A percentile compares a stretch with the other conserved stretches of the same genome.
Evolutionary conservation across 2,888 invertebrate genomes (phyloP).

Genomic region (Torymus tubicola): DNA sequence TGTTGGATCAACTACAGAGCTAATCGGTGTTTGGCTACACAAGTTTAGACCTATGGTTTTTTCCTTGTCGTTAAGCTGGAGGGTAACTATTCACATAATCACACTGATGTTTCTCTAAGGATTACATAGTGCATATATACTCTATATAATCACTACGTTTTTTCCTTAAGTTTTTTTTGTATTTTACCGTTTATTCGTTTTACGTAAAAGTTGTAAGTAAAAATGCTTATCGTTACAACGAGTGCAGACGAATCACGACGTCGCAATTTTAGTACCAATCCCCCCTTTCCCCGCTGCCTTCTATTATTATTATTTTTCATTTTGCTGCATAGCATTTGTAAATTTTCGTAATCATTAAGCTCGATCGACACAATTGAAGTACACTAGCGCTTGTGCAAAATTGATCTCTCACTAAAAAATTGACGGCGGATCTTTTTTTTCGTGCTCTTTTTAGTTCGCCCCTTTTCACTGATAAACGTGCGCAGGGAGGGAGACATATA

Average conservation of each 20-base stretch:
- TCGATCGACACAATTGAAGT: conserved; percentile 54
- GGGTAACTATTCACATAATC: conserved; percentile 73
- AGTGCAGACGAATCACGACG: conserved; percentile 70
- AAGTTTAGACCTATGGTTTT: conserved; percentile 40
- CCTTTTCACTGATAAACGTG: conserved; percentile 1
- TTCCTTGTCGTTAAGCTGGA: conserved; percentile 42
- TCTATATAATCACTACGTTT: conserved; percentile 60
- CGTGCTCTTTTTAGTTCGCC: neutral
- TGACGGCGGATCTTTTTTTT: conserved; percentile 39
- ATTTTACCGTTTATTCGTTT: conserved; percentile 40
- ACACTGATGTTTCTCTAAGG: conserved; percentile 73
- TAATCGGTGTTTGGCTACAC: conserved; percentile 51
- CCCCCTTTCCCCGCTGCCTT: conserved; percentile 31
- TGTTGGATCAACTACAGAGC: conserved; percentile 19
- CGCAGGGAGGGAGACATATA: neutral
- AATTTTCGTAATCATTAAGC: conserved; percentile 55
- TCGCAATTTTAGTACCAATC: conserved; percentile 62
- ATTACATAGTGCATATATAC: conserved; percentile 65
- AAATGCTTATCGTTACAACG: conserved; percentile 72
- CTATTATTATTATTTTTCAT: conserved; percentile 16
- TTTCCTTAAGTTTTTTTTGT: conserved; percentile 44
- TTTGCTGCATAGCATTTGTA: conserved; percentile 36
- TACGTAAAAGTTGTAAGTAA: conserved; percentile 73
- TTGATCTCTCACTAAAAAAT: conserved; percentile 50
- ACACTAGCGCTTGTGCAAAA: conserved; percentile 48